A percentile compares a stretch with the other conserved stretches of the same genome.
Evolutionary conservation across 2,113 vertebrate genomes (phyloP).

Genomic region (Heterochromis multidens): DNA sequence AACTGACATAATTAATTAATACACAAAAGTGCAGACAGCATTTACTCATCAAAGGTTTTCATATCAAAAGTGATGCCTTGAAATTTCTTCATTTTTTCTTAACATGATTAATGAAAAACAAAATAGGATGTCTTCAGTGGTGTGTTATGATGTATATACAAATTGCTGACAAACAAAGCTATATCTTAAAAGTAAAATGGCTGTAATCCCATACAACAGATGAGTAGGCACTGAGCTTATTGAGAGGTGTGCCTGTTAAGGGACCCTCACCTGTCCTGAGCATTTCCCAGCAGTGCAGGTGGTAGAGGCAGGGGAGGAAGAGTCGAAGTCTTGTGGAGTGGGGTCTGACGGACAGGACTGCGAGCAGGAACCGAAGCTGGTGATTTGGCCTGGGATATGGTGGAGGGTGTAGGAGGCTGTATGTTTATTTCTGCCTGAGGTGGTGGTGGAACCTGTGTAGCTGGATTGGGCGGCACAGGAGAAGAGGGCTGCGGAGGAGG

Average conservation of each 20-base stretch:
- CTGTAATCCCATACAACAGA: neutral
- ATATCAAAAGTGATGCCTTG: neutral
- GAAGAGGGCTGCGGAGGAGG: slow-evolving; percentile 79
- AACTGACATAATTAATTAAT: neutral
- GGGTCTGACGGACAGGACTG: slow-evolving; percentile 79
- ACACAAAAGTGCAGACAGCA: neutral
- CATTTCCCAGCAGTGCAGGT: slow-evolving; percentile 87
- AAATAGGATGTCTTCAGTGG: neutral
- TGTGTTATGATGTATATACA: neutral
- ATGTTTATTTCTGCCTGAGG: slow-evolving; percentile 71
- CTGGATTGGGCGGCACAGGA: slow-evolving; percentile 30
- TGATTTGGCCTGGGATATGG: slow-evolving; percentile 81
- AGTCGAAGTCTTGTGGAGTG: slow-evolving; percentile 91
- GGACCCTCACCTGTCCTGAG: slow-evolving; percentile 88
- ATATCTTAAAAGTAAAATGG: neutral
- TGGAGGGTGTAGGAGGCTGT: slow-evolving; percentile 59
- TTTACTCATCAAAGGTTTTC: neutral
- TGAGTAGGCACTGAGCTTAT: neutral
- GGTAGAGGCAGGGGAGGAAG: slow-evolving; percentile 92
- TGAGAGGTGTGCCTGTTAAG: neutral
- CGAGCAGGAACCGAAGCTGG: slow-evolving; percentile 78
- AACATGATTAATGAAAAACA: neutral
- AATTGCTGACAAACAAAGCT: neutral
- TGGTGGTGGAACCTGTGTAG: slow-evolving; percentile 72
- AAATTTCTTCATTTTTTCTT: neutral